Percentiles rank a stretch among this genome's conserved stretches.
Evolutionary conservation across 2,888 invertebrate species (phyloP).

Genomic region (Epistrophella euchroma): DNA sequence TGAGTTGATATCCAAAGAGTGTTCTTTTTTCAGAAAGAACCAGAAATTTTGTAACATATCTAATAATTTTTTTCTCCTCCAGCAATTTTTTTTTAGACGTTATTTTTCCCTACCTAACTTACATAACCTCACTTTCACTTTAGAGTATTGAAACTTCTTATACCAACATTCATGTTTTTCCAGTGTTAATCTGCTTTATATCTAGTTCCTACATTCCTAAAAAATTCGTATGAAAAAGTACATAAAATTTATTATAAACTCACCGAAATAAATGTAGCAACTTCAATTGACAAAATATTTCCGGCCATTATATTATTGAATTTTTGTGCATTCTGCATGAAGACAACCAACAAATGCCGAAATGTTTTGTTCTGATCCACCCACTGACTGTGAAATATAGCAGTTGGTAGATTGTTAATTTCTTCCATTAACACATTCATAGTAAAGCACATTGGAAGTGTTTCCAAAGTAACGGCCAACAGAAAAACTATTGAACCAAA

Average conservation of each 20-base stretch:
- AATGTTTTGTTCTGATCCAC: slow-evolving; percentile 66
- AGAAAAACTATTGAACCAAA: slow-evolving; percentile 75
- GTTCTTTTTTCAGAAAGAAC: no score
- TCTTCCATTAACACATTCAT: slow-evolving; percentile 77
- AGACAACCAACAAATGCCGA: slow-evolving; percentile 74
- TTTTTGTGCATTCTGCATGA: slow-evolving; percentile 77
- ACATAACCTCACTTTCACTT: no score
- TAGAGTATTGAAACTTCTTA: no score
- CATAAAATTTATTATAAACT: neutral
- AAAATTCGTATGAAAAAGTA: no score
- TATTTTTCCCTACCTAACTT: no score
- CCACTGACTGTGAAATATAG: slow-evolving; percentile 77
- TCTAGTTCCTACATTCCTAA: no score
- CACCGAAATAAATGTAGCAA: slow-evolving; percentile 56
- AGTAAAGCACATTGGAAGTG: slow-evolving; percentile 77
- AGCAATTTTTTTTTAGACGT: no score
- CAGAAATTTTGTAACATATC: no score
- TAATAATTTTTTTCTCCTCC: no score
- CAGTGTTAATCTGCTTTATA: no score
- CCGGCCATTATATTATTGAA: slow-evolving; percentile 71
- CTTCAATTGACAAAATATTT: slow-evolving; percentile 57
- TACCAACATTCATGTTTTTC: no score
- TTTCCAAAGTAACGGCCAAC: slow-evolving; percentile 75
- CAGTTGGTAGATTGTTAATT: slow-evolving; percentile 74
- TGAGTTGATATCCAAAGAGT: no score